Base-by-base conservation (phyloP, 2,888 invertebrate species). In the Tupiocoris notatus region DNA sequence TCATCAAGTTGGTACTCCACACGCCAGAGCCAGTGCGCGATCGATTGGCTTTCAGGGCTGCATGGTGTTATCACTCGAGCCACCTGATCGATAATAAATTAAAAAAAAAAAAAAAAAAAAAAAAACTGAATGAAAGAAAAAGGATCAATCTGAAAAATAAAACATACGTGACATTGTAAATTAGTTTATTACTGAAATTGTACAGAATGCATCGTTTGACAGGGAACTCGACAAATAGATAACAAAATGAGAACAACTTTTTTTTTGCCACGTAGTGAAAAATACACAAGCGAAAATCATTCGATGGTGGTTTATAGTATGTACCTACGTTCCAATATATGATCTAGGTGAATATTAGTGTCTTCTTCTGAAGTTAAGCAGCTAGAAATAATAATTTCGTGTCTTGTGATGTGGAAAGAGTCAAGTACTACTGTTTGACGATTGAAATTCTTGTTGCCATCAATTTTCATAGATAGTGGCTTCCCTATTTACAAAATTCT, bases 161-260 rank as follows among this genome's bases (percentile, higher is more conserved):
- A 70, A 70, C 67, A 59, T 59, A 70, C 70, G 25, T 70, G 9
- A 63, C 16, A 58, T 70, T 70, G 59, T 3, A 70, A 59, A 70
- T 70, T 70, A 70, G 59, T 70, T 70, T 70, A 70, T 70, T 70
- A 23, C 17, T 17, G 57, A 57, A 67, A 67, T 21, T 9, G 39
- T 39, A 39, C 39, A 39, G 39, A 12, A 39, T 39, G 39, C 39
- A 39, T 39, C 3, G 12, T 39, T 39, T 39, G n/a, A n/a, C n/a
- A 65, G 20, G 22, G 21, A 57, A 21, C 56, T 39, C 22, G 12
- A 22, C 22, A 65, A 18, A 39, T 65, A 24, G 39, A 65, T 59
- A 59, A 59, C 59, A n/a, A 24, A n/a, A 25, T 63, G 23, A 21
- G 3, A 25, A 23, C 63, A 24, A 24, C 63, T 24, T n/a, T 22